Evolutionary conservation across 2,888 invertebrate genomes (phyloP).

Genomic region (Mellilla xanthometata): DNA sequence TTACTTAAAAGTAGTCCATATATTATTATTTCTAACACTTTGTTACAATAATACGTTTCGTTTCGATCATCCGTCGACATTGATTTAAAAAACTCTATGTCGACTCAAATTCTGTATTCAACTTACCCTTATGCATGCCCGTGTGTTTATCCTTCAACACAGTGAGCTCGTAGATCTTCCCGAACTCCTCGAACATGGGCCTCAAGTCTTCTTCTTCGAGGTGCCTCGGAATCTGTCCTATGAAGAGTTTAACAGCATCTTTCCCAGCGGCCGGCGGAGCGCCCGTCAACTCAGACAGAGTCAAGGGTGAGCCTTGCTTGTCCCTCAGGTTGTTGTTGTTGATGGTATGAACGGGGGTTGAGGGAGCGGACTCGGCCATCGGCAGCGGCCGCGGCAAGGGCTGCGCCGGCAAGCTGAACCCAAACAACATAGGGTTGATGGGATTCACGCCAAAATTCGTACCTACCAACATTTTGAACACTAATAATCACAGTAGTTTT

Average conservation of each 20-base stretch:
- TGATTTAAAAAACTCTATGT: too few species aligned
- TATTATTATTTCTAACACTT: too few species aligned
- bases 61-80: too few species aligned
- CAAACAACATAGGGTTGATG: slow-evolving; percentile 66
- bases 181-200: slow-evolving; percentile 96
- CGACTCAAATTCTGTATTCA: too few species aligned
- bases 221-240: slow-evolving; percentile 96
- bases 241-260: slow-evolving; percentile 91
- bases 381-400: slow-evolving; percentile 35
- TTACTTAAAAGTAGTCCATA: too few species aligned
- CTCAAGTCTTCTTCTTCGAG: slow-evolving; percentile 93
- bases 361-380: slow-evolving; percentile 60
- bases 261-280: slow-evolving; percentile 76
- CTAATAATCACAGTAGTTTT: slow-evolving; percentile 69
- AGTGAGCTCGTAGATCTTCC: slow-evolving; percentile 96
- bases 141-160: slow-evolving; percentile 97
- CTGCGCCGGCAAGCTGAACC: slow-evolving; percentile 50
- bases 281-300: slow-evolving; percentile 69
- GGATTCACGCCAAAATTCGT: slow-evolving; percentile 65
- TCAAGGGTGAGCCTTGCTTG: slow-evolving; percentile 54
- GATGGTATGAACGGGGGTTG: slow-evolving; percentile 70
- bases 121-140: slow-evolving; percentile 96
- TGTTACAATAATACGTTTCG: too few species aligned
- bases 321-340: slow-evolving; percentile 36
- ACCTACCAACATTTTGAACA: slow-evolving; percentile 73